Percentiles rank a stretch among this genome's conserved stretches.
Evolutionary conservation across 1,140 invertebrate species (phyloP).

Genomic region (Sinella curviseta): DNA sequence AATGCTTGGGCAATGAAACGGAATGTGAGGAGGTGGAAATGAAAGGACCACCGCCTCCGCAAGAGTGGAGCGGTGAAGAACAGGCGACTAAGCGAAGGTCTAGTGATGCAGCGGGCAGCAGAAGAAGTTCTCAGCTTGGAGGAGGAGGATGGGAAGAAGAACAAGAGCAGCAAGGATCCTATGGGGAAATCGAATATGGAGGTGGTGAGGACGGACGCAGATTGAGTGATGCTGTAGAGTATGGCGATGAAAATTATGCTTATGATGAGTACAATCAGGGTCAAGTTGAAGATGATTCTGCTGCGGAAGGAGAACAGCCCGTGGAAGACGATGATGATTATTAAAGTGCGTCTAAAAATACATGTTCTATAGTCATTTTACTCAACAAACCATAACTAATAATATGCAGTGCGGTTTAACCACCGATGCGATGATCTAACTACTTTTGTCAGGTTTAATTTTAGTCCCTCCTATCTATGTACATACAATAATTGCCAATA

Average conservation of each 20-base stretch:
- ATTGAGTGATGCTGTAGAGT: neutral
- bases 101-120: neutral
- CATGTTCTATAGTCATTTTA: too few species aligned
- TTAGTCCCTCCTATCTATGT: too few species aligned
- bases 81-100: neutral
- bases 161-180: too few species aligned
- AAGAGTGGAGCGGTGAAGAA: neutral
- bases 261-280: too few species aligned
- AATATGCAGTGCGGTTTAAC: too few species aligned
- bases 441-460: too few species aligned
- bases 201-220: neutral
- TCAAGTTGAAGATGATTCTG: neutral
- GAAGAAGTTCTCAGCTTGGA: neutral
- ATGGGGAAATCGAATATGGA: neutral
- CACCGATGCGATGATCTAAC: too few species aligned
- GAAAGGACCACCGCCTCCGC: neutral
- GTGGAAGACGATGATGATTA: too few species aligned
- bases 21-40: conserved; percentile 30
- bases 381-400: too few species aligned
- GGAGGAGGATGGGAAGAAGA: neutral
- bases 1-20: conserved; percentile 32
- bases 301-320: neutral
- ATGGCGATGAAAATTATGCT: too few species aligned
- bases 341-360: too few species aligned
- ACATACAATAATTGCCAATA: too few species aligned